Base-by-base conservation (phyloP, 2,888 invertebrate species). In the Cephus spinipes region DNA sequence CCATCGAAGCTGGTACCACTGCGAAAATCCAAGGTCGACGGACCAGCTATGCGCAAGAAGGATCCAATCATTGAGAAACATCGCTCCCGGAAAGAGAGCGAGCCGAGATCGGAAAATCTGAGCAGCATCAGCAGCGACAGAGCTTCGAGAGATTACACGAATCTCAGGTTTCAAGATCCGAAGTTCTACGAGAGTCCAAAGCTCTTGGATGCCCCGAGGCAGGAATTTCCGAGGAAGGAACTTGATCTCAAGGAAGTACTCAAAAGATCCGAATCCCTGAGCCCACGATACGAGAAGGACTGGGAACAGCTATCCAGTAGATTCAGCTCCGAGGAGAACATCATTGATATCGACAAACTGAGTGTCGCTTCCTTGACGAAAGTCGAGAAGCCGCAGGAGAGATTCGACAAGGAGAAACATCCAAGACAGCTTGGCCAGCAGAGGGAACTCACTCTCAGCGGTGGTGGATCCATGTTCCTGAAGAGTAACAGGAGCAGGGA, bases 381-480 rank as follows among this genome's bases (percentile, higher is more conserved):
- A 32, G 83, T 85, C 0, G 90, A 89, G 32, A 83, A 76, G 15
- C 55, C 79, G 0, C 23, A 33, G 32, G 87, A 88, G 3, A 86
- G 83, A 79, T 86, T 92, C 79, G 89, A 91, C 71, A 91, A 91
- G 73, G 92, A 92, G 74, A 92, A 91, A 81, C 92, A 92, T 84
- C 91, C 92, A 15, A 89, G 90, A 76, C 88, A 91, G 71, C 90
- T 92, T 73, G 87, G 92, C 55, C 92, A 91, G 74, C 89, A 92
- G 32, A 91, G 88, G 80, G 92, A 91, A 74, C 85, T 92, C 12
- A 91, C 90, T 0, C 84, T 92, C 0, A 92, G 89, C 75, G 94
- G 94, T 1, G 94, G 93, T n/a, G 95, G 95, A 2, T 92, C 94
- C 6, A 94, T 94, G 93, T 95, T 95, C 85, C 91, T 95, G 11